Conservation (phyloP, 1,140 invertebrate genomes). For the Atta colombica region DNA sequence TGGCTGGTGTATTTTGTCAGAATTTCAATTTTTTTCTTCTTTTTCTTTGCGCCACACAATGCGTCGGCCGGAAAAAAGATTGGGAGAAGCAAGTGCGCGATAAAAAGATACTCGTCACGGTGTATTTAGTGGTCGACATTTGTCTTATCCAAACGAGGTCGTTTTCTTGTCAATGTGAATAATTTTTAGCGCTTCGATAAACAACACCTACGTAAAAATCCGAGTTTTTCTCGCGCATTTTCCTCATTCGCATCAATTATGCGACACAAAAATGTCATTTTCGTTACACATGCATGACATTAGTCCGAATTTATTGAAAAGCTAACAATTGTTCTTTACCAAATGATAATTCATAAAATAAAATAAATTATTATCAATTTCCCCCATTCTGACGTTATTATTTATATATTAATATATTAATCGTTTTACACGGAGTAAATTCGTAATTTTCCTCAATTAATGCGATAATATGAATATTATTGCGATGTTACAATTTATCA, state of each 20-base stretch:
- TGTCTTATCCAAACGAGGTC: constrained; percentile 52
- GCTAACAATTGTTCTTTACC: not conserved
- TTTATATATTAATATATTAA: constrained; percentile 4
- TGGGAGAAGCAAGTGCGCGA: constrained; percentile 25
- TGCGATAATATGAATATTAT: not conserved
- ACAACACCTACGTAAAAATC: constrained; percentile 32
- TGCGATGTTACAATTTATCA: constrained; percentile 40
- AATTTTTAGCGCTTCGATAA: constrained; percentile 59
- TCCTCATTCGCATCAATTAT: constrained; percentile 46
- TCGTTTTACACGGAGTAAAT: not conserved
- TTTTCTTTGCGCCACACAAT: constrained; percentile 25
- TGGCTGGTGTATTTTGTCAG: constrained; percentile 45
- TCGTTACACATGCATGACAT: not conserved
- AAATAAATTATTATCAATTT: not conserved
- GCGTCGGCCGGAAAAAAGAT: not conserved
- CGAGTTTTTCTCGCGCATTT: constrained; percentile 19
- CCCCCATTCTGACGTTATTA: not conserved
- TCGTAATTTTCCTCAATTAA: constrained; percentile 27
- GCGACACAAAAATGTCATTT: constrained; percentile 33
- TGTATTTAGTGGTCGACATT: constrained; percentile 45
- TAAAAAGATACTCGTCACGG: constrained; percentile 32
- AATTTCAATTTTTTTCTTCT: constrained; percentile 44
- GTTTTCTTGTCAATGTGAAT: constrained; percentile 41
- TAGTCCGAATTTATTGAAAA: not conserved
- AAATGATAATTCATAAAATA: not conserved